Base-by-base conservation (phyloP, 1,140 invertebrate genomes). In the Drosophila fuyamai region DNA sequence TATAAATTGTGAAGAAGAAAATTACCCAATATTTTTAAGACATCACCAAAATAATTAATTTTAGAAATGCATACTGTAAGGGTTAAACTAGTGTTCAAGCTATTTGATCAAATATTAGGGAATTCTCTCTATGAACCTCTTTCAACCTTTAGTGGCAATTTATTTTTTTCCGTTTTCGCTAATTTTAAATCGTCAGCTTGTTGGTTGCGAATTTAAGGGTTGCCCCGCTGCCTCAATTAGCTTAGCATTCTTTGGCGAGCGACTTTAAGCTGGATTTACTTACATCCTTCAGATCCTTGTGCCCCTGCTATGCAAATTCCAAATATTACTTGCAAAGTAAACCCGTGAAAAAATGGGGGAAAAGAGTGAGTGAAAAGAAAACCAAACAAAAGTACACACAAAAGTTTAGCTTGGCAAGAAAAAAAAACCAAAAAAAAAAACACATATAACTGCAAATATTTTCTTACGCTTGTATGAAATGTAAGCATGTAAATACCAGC, bases 321-420 rank as follows among this genome's bases (percentile, higher is more conserved):
- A 57, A 63, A 76, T 68, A 83, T 79, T 71, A 73, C 55, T 85
- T 85, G 68, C 66, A 68, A 53, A 67, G 68, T 59, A 75, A 71
- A 81, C 65, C 60, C 59, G 48, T 3, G 43, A 14, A 66, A 68
- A 63, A 60, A 40, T n/a, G 12, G 29, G 9, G 1, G 8, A 8
- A n/a, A 1, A 38, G n/a, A 54, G n/a, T 12, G 43, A 13, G 59
- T 62, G 72, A 70, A 83, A 75, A 51, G 76, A 60, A 86, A 86
- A 78, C 82, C 79, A 88, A 79, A 88, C 62, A 86, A 86, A 86
- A 86, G 79, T 79, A 88, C 79, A 88, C 75, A 88, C 29, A 68
- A 67, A 79, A 85, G 65, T 74, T 81, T 57, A 67, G 70, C 44
- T 71, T 46, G 71, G 60, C 38, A 60, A 23, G n/a, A 32, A 57